phyloP scores from a whole-genome alignment of 2,113 vertebrate species.

The Gymnocephalus cernua region DNA sequence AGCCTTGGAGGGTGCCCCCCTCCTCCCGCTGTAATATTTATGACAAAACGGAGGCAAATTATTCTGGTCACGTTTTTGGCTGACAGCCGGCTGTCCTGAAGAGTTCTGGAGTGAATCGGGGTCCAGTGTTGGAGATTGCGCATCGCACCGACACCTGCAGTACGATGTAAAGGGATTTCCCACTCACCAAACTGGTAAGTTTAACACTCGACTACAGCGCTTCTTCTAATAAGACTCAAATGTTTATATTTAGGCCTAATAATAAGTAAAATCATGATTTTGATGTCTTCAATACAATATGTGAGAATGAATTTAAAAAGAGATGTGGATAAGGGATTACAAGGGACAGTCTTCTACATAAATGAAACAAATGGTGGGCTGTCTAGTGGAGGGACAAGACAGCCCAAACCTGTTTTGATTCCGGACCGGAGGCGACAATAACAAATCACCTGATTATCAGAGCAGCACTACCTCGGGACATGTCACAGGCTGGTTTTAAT shows the following conservation, averaged over 20 bases:
- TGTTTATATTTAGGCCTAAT: background rate
- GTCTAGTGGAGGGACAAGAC: conserved; percentile 16
- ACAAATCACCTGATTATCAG: conserved; percentile 21
- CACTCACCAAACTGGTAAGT: conserved; percentile 76
- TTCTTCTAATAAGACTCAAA: conserved; percentile 10
- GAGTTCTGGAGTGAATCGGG: conserved; percentile 69
- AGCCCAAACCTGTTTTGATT: conserved; percentile 27
- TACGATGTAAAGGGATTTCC: conserved; percentile 79
- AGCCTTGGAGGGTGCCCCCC: conserved; percentile 47
- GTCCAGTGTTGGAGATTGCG: conserved; percentile 68
- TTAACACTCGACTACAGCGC: conserved; percentile 46
- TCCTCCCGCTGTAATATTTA: conserved; percentile 75
- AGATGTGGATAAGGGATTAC: background rate
- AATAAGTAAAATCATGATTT: background rate
- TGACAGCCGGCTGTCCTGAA: conserved; percentile 82
- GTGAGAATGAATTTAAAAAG: background rate
- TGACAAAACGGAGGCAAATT: conserved; percentile 73
- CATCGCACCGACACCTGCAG: conserved; percentile 78
- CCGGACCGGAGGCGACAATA: conserved; percentile 27
- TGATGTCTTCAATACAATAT: background rate
- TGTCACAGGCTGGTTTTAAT: conserved; percentile 11
- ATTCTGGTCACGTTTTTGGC: conserved; percentile 80
- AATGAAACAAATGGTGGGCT: conserved; percentile 36
- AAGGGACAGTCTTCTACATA: background rate
- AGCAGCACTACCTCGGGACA: conserved; percentile 21